Evolutionary conservation across 2,888 invertebrate species (phyloP), one percentile per base, ranked within the genome.

Genomic region (Agonopterix heracliana): DNA sequence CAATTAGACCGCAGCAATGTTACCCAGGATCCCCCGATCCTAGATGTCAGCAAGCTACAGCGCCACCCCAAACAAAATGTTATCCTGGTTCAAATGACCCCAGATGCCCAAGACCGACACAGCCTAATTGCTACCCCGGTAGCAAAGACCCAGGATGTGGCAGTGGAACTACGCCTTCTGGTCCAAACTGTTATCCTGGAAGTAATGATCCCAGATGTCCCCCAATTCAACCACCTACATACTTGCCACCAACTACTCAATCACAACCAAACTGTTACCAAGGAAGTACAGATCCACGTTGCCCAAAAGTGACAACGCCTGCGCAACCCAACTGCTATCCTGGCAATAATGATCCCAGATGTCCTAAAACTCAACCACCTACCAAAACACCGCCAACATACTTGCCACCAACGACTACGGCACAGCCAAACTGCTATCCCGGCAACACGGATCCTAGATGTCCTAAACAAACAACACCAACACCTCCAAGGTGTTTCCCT

Each of bases 121-220:
- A 53, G n/a, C 64, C 61, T 0, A 54, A 71, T 62, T 63, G 72
- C 53, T 60, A 59, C 47, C 78, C 78, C 3, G 83, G 84, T 2
- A 72, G 73, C 9, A 63, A 47, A 9, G 78, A 79, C 14, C 59
- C 73, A 0, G 60, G 74, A 7, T 80, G 81, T 35, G 52, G 52
- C 0, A 46, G 49, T 41, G 50, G 53, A 3, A 51, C 55, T 9
- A 44, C 45, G 34, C 53, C 54, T 17, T 45, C 52, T 43, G 12
- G 61, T 62, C 54, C 66, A 55, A 51, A 58, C 56, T 50, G 56
- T 49, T 56, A 49, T 46, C 53, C 56, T 26, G 55, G 54, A 11
- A 71, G 69, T 0, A 63, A 63, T 7, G 78, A 83, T 57, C 75
- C 76, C 0, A 63, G 65, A 12, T 83, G 82, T 52, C 64, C 63